Evolutionary conservation across 2,797 vertebrate genomes (phyloP), one percentile per base, ranked within the genome.

Genomic region (Zalophus californianus): DNA sequence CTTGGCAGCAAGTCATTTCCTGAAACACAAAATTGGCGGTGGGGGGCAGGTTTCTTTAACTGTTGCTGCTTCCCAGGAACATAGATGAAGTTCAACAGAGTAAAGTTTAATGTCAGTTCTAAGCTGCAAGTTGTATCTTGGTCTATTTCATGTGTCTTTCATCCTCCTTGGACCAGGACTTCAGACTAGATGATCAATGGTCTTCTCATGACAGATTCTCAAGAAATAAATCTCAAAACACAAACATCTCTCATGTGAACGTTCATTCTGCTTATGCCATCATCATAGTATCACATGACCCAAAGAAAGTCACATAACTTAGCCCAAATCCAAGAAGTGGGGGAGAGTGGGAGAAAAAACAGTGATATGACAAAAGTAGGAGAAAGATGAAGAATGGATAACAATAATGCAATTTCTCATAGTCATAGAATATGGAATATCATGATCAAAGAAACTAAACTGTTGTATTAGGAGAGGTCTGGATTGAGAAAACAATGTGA

Each of bases 141-240:
- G 52, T 58, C 38, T 44, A 7, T 23, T 73, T n/a, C 54, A 85
- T 38, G 41, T 85, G 44, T 52, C 25, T 79, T 60, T 85, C 21
- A 84, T 38, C 62, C 3, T 75, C 18, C 20, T 94, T 97, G 98
- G 95, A 97, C 52, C 48, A n/a, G 20, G 11, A 13, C 16, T 21
- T 83, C 35, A 54, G 52, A 92, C 14, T 85, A 84, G n/a, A 35
- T 64, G 44, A 92, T 52, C 23, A 18, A 77, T 41, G 6, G 38
- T 25, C n/a, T 84, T 85, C 82, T 92, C 48, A 20, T 86, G 48
- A 21, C 20, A 64, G 54, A 54, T 5, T 7, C 20, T 75, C 35
- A 92, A 64, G 25, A 86, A 85, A 25, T 66, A 78, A 92, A 12
- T 15, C 9, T 11, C 20, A 54, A 85, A 92, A 41, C 5, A 35